Conservation (phyloP, 2,113 vertebrate species). For the Aldabrachelys gigantea region DNA sequence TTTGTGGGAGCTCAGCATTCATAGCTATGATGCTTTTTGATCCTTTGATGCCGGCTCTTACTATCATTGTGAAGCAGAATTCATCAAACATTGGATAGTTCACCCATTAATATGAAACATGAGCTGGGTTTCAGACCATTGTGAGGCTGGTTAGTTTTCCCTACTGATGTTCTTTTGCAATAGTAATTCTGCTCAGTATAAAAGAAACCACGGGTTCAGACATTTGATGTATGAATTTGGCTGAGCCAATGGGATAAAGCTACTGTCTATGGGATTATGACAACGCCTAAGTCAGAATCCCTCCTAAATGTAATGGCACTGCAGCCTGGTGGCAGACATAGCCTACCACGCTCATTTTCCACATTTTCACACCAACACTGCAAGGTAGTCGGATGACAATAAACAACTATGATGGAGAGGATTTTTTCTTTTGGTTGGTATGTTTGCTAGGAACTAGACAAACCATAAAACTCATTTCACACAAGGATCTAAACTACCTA, state of each 20-base stretch:
- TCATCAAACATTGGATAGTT: no score
- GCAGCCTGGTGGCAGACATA: not conserved
- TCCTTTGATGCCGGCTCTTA: not conserved
- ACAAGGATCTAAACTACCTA: not conserved
- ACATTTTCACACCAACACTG: not conserved
- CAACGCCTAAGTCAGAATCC: not conserved
- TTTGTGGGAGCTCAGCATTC: not conserved
- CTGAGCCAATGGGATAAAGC: not conserved
- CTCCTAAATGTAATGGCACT: not conserved
- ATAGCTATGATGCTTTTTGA: not conserved
- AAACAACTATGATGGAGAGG: rapidly evolving
- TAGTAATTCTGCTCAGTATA: not conserved
- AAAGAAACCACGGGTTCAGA: not conserved
- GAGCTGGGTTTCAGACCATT: not conserved
- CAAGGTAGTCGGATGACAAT: not conserved
- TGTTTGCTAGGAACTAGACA: not conserved
- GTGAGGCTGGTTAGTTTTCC: not conserved
- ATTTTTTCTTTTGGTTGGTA: rapidly evolving
- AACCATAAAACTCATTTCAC: not conserved
- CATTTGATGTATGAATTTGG: not conserved
- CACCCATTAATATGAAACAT: no score
- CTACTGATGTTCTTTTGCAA: not conserved
- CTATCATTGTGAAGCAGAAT: not conserved
- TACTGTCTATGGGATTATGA: no score
- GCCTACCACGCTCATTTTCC: not conserved